These are phyloP conservation scores for Agrilus planipennis DNA, from an alignment of 1,140 invertebrate species.

Conservation along the genomic window DNA sequence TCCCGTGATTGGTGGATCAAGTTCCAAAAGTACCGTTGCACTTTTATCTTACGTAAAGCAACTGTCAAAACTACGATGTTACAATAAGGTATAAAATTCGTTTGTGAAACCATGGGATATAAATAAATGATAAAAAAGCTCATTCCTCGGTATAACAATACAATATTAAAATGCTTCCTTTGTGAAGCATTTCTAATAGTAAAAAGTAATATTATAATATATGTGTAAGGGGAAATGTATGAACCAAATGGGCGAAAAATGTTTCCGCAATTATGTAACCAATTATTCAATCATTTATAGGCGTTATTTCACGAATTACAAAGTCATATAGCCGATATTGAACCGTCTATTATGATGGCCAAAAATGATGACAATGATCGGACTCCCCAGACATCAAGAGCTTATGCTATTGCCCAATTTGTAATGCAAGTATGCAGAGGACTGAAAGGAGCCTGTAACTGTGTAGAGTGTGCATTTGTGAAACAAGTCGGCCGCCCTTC, in stretches of 20 bases:
- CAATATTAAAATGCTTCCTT: too few species aligned
- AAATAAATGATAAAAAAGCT: too few species aligned
- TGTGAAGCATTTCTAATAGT: too few species aligned
- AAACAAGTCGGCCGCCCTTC: conserved; percentile 25
- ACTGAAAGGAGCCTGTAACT: conserved; percentile 17
- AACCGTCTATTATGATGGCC: conserved; percentile 19
- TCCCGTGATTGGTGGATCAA: conserved; percentile 22
- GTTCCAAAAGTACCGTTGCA: conserved; percentile 18
- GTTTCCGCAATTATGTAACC: background rate
- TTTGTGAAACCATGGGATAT: too few species aligned
- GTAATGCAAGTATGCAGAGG: conserved; percentile 24
- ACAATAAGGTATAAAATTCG: too few species aligned
- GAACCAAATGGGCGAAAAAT: background rate
- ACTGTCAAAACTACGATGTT: too few species aligned
- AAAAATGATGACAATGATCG: conserved; percentile 15
- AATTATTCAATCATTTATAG: background rate
- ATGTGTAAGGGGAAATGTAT: too few species aligned
- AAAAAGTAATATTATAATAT: too few species aligned
- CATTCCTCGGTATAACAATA: too few species aligned
- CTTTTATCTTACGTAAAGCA: conserved; percentile 20
- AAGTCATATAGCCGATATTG: conserved; percentile 18
- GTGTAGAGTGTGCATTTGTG: conserved; percentile 28
- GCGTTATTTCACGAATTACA: conserved; percentile 9
- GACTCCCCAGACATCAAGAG: conserved; percentile 18
- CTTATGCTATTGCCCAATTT: conserved; percentile 25